phyloP scores from a whole-genome alignment of 1,140 invertebrate species.

The Rhyzopertha dominica region DNA sequence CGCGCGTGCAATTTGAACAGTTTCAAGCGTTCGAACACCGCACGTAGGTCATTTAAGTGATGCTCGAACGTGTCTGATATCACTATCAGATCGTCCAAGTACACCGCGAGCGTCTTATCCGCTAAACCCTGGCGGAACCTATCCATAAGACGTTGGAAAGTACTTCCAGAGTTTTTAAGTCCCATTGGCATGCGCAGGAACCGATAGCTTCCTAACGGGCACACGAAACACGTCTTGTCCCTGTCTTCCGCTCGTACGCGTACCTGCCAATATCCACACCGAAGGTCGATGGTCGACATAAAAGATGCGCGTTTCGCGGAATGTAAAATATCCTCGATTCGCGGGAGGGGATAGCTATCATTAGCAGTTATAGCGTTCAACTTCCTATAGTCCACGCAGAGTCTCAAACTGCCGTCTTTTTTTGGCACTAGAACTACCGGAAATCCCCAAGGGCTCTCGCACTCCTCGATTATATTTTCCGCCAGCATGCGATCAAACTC shows the following conservation, averaged over 20 bases:
- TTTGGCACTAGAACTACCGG: slow-evolving; percentile 1
- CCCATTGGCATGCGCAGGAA: too few relatives aligned
- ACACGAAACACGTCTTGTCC: slow-evolving; percentile 44
- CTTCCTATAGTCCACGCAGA: background rate
- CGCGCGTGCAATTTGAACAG: slow-evolving; percentile 29
- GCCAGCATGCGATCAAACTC: background rate
- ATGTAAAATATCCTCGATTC: background rate
- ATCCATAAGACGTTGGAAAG: slow-evolving; percentile 43
- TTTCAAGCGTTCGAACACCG: slow-evolving; percentile 43
- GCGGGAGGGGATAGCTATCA: background rate
- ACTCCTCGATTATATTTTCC: background rate
- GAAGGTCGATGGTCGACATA: too few relatives aligned
- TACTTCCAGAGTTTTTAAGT: slow-evolving; percentile 45
- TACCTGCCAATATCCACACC: too few relatives aligned
- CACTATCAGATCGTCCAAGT: slow-evolving; percentile 26
- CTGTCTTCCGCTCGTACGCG: too few relatives aligned
- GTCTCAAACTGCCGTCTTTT: background rate
- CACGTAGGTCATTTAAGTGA: slow-evolving; percentile 46
- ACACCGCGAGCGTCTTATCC: slow-evolving; percentile 24
- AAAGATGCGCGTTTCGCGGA: too few relatives aligned
- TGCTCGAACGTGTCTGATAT: slow-evolving; percentile 35
- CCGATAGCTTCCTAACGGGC: slow-evolving; percentile 38
- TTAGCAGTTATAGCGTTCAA: background rate
- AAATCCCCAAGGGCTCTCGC: background rate
- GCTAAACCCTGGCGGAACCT: slow-evolving; percentile 23